Evolutionary conservation across 2,113 vertebrate genomes (phyloP).

Genomic region (Halcyon senegalensis): DNA sequence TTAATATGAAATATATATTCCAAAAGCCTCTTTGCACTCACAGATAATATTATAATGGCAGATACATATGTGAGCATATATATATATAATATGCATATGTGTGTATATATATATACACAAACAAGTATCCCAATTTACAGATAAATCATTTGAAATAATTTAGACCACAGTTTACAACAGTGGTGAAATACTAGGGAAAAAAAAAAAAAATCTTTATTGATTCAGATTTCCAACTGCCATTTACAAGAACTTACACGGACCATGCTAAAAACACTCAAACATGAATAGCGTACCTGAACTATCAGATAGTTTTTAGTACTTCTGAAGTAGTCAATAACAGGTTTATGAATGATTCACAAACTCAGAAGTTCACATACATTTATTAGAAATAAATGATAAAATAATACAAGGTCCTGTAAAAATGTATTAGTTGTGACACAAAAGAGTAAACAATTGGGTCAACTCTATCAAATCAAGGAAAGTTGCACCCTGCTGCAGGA

Average conservation of each 20-base stretch:
- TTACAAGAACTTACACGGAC: neutral
- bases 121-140: neutral
- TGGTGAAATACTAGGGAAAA: neutral
- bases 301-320: neutral
- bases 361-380: neutral
- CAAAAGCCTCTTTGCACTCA: neutral
- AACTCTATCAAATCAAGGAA: neutral
- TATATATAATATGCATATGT: no score
- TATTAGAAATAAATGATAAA: neutral
- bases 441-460: neutral
- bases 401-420: neutral
- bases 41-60: neutral
- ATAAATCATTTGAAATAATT: neutral
- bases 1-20: neutral
- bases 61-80: neutral
- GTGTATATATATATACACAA: no score
- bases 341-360: neutral
- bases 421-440: neutral
- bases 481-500: neutral
- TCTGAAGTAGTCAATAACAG: neutral
- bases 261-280: neutral
- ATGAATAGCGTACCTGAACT: neutral
- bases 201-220: neutral
- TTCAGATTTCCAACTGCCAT: neutral
- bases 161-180: neutral